These are phyloP conservation scores for Gymnoscopelus braueri DNA, from an alignment of 2,797 vertebrate species.

Conservation along the genomic window DNA sequence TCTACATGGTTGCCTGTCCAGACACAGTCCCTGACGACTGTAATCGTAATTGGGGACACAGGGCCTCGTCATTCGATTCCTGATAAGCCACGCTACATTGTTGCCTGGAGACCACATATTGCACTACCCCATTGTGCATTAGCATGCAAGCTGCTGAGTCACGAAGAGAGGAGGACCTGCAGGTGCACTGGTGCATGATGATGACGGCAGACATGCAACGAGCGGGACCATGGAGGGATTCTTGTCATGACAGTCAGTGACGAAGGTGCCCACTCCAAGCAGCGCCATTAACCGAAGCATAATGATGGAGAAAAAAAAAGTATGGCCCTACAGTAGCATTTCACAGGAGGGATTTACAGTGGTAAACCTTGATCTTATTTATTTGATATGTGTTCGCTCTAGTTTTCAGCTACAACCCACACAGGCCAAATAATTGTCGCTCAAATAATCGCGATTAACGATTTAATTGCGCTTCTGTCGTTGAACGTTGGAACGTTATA, in stretches of 20 bases:
- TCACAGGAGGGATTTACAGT: too few species aligned
- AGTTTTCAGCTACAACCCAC: too few species aligned
- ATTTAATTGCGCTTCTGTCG: too few species aligned
- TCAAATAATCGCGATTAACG: too few species aligned
- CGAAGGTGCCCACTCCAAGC: constrained; percentile 48
- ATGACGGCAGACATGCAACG: constrained; percentile 56
- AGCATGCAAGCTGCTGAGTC: constrained; percentile 71
- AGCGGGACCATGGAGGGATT: constrained; percentile 49
- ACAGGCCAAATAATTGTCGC: too few species aligned
- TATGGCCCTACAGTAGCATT: too few species aligned
- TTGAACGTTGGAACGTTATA: too few species aligned
- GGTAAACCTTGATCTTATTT: too few species aligned
- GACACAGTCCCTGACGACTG: background rate
- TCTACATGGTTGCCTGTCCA: constrained; percentile 3
- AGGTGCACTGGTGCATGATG: constrained; percentile 42
- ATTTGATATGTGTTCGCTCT: too few species aligned
- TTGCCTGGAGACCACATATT: constrained; percentile 60
- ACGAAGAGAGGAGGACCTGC: constrained; percentile 51
- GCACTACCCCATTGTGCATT: constrained; percentile 65
- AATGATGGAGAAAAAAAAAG: too few species aligned
- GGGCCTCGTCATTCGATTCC: constrained; percentile 35
- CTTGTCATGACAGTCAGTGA: constrained; percentile 53
- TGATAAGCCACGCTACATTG: constrained; percentile 47
- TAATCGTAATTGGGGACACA: constrained; percentile 25
- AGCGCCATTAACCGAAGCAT: constrained; percentile 25